Evolutionary conservation across 1,140 invertebrate species (phyloP), one percentile per base, ranked within the genome.

Genomic region (Limonius californicus): DNA sequence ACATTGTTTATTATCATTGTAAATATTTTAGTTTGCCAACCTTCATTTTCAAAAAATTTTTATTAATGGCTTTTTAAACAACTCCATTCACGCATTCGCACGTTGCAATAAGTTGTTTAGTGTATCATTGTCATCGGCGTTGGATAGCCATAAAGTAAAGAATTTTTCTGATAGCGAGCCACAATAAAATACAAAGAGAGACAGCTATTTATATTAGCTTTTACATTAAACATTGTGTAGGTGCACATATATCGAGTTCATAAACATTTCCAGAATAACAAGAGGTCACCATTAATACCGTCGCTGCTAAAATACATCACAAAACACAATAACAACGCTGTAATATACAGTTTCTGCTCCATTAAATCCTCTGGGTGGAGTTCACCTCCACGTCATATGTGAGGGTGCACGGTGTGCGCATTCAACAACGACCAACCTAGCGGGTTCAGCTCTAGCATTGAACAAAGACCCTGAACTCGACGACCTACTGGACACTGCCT

Each of bases 291-390:
- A 39, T 39, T 39, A 2, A 39, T 39, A 39, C 35, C 2, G n/a
- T n/a, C 11, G 11, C 8, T 14, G 35, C 3, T 39, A 39, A 39
- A 39, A 39, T 39, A 39, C 35, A 39, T 6, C 35, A 39, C 35
- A 39, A 39, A 39, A 39, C 35, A 39, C 35, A 39, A 39, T 39
- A 39, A 39, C 35, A 39, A 39, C 35, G 35, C 2, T 14, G n/a
- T 39, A 39, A 39, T 39, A 39, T 39, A 39, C 35, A 9, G 35
- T 39, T 39, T 39, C 35, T 39, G 35, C 35, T 39, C 35, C 35
- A 39, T 39, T 39, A 39, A 39, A 39, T 39, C n/a, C n/a, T 39
- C 35, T 39, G 35, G 35, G 35, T 39, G 35, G 35, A 39, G 35
- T 12, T 39, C 35, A 14, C 35, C 35, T 39, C 35, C 8, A 14